These are phyloP conservation scores for Hyphantria cunea DNA, from an alignment of 1,140 invertebrate species.

Conservation along the genomic window DNA sequence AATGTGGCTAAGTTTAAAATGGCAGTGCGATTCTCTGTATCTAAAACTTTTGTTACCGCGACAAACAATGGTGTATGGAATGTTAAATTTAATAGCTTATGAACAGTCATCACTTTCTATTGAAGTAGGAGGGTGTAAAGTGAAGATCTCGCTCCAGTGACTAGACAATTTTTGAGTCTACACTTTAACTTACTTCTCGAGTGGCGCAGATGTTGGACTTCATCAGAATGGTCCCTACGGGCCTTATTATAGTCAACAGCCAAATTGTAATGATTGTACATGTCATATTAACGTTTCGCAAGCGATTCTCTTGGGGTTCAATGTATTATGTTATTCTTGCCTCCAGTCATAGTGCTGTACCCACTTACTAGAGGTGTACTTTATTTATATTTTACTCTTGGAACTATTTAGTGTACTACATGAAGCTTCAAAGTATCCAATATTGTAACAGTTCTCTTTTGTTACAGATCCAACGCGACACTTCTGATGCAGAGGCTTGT, in stretches of 20 bases:
- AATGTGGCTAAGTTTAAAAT: constrained; percentile 46
- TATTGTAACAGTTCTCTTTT: constrained; percentile 1
- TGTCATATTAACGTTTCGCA: too few species aligned
- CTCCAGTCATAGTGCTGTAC: constrained; percentile 29
- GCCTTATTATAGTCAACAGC: too few species aligned
- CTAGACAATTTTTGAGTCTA: too few species aligned
- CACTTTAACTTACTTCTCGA: too few species aligned
- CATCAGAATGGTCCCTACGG: too few species aligned
- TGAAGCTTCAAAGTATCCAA: background rate
- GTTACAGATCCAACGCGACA: constrained; percentile 54
- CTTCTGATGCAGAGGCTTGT: constrained; percentile 43
- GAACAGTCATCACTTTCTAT: constrained; percentile 34
- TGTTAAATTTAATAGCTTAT: constrained; percentile 39
- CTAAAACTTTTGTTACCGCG: constrained; percentile 43
- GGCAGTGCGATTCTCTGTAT: constrained; percentile 49
- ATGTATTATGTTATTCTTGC: too few species aligned
- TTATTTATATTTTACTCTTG: constrained; percentile 7
- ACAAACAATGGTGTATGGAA: constrained; percentile 38
- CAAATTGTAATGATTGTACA: too few species aligned
- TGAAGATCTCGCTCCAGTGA: constrained; percentile 19
- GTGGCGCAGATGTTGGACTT: too few species aligned
- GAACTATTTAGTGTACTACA: background rate
- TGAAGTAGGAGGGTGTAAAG: constrained; percentile 17
- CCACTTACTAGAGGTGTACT: constrained; percentile 22
- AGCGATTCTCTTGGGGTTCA: too few species aligned